These are phyloP conservation scores for Chroicocephalus ridibundus DNA, from an alignment of 2,113 vertebrate species.

Conservation along the genomic window DNA sequence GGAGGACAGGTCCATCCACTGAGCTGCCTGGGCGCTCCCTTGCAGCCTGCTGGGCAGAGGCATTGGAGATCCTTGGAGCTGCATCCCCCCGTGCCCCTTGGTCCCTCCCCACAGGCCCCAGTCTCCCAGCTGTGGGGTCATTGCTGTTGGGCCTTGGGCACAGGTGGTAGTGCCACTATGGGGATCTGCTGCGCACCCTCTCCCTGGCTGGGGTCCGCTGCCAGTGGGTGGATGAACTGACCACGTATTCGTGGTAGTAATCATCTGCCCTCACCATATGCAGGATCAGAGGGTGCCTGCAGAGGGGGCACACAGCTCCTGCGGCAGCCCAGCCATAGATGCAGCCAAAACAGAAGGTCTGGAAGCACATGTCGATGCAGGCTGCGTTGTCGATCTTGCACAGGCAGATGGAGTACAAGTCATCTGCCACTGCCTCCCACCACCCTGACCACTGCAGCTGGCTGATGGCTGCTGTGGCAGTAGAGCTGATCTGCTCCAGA, in stretches of 20 bases:
- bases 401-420: background rate
- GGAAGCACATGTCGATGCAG: rapidly evolving
- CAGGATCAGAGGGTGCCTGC: background rate
- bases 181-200: background rate
- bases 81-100: rapidly evolving
- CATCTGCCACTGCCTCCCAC: rapidly evolving
- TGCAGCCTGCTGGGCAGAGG: background rate
- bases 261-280: rapidly evolving
- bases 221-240: rapidly evolving
- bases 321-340: background rate
- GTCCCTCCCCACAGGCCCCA: rapidly evolving
- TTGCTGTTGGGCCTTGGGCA: too few relatives aligned
- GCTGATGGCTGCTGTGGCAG: rapidly evolving
- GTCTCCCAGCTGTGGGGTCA: rapidly evolving
- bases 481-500: background rate
- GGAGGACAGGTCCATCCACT: rapidly evolving
- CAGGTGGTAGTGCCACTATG: rapidly evolving
- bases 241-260: rapidly evolving
- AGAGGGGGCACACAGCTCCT: rapidly evolving
- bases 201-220: rapidly evolving
- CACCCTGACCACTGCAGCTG: rapidly evolving
- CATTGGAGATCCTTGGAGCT: rapidly evolving
- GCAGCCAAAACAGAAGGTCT: background rate
- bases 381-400: rapidly evolving
- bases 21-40: rapidly evolving